A percentile compares a stretch with the other conserved stretches of the same genome.
These are phyloP conservation scores for Amphilophus citrinellus DNA, from an alignment of 2,113 vertebrate genomes.

Conservation along the genomic window DNA sequence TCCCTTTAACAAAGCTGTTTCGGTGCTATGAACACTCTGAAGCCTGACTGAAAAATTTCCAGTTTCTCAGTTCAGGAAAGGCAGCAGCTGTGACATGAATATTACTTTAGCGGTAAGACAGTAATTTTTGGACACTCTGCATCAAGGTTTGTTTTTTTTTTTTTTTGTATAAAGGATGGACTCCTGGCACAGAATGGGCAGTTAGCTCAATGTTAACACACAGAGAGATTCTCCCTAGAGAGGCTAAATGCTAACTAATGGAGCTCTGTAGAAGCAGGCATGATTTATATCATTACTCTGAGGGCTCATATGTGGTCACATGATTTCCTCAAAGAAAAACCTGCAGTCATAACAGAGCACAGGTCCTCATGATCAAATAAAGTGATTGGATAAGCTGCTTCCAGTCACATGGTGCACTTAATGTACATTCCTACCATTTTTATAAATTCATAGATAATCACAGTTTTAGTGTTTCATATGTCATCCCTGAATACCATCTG, in stretches of 20 bases:
- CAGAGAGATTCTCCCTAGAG: background rate
- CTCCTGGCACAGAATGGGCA: background rate
- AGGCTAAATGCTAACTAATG: background rate
- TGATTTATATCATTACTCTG: too few species aligned
- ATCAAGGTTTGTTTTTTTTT: background rate
- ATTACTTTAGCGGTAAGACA: background rate
- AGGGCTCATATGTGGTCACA: background rate
- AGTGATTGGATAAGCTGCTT: background rate
- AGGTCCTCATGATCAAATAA: background rate
- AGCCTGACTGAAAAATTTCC: too few species aligned
- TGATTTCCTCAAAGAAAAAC: background rate
- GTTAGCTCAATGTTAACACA: constrained; percentile 1
- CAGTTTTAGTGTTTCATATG: background rate
- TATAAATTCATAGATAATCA: background rate
- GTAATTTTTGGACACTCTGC: background rate
- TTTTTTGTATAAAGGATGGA: background rate
- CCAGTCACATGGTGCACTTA: background rate
- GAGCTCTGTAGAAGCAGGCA: background rate
- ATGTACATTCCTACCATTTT: too few species aligned
- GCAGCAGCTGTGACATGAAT: background rate
- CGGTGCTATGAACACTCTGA: background rate
- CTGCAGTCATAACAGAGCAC: background rate
- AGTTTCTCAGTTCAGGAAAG: too few species aligned
- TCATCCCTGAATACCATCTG: background rate
- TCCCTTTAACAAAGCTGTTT: too few species aligned